Evolutionary conservation across 1,140 invertebrate genomes (phyloP).

Genomic region (Aleiodes sp.): DNA sequence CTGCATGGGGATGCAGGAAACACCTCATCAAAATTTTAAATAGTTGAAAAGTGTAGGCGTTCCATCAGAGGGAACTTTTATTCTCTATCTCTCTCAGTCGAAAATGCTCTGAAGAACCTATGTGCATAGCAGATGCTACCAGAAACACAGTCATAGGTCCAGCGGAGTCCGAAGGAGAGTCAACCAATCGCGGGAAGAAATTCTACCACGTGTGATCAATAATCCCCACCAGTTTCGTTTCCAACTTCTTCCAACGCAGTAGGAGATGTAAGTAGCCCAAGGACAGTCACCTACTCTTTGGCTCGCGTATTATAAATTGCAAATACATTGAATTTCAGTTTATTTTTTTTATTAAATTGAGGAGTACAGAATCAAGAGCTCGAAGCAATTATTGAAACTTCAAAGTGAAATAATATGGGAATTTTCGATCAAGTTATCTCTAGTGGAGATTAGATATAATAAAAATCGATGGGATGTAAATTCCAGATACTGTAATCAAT

Average conservation of each 20-base stretch:
- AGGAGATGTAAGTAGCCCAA: slow-evolving; percentile 52
- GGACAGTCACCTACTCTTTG: slow-evolving; percentile 42
- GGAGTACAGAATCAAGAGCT: no score
- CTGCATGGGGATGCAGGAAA: slow-evolving; percentile 55
- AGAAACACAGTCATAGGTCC: slow-evolving; percentile 35
- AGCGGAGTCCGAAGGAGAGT: slow-evolving; percentile 14
- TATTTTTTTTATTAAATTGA: no score
- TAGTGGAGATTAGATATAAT: no score
- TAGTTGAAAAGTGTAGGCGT: slow-evolving; percentile 24
- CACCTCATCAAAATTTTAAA: slow-evolving; percentile 50
- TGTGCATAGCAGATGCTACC: slow-evolving; percentile 40
- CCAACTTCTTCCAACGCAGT: slow-evolving; percentile 7
- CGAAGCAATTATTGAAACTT: no score
- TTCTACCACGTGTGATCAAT: slow-evolving; percentile 49
- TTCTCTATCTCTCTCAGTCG: not conserved
- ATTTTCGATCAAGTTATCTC: no score
- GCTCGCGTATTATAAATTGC: slow-evolving; percentile 10
- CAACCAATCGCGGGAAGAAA: slow-evolving; percentile 48
- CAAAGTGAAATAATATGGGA: no score
- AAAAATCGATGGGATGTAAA: no score
- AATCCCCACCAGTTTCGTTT: slow-evolving; percentile 35
- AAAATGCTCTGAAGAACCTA: slow-evolving; percentile 5
- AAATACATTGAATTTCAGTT: slow-evolving; percentile 28
- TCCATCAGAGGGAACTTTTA: not conserved
- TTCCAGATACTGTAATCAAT: no score